Percentiles rank a stretch among this genome's conserved stretches.
Evolutionary conservation across 2,888 invertebrate genomes (phyloP).

Genomic region (Eupithecia exiguata): DNA sequence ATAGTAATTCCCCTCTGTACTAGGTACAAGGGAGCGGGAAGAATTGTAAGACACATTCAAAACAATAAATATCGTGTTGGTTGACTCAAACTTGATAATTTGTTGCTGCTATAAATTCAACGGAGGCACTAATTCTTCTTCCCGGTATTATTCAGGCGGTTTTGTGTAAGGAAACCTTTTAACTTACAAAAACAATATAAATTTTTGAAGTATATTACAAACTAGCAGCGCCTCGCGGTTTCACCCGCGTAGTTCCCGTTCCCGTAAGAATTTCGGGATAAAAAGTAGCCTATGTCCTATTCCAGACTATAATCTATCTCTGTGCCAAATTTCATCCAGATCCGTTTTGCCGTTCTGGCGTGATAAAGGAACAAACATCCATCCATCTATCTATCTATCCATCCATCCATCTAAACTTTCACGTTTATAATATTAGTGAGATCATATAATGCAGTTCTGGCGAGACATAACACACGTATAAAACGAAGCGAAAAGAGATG

Average conservation of each 20-base stretch:
- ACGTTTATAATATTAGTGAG: too few relatives aligned
- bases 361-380: too few relatives aligned
- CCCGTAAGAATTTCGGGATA: too few relatives aligned
- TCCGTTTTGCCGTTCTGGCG: too few relatives aligned
- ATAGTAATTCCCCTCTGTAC: slow-evolving; percentile 41
- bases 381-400: too few relatives aligned
- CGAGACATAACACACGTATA: neutral
- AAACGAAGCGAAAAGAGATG: slow-evolving; percentile 16
- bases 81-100: slow-evolving; percentile 53
- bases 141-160: slow-evolving; percentile 49
- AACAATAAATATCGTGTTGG: slow-evolving; percentile 50
- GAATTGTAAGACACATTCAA: slow-evolving; percentile 44
- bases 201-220: slow-evolving; percentile 6
- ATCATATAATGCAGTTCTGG: neutral
- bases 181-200: slow-evolving; percentile 51
- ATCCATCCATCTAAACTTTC: too few relatives aligned
- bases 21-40: slow-evolving; percentile 43
- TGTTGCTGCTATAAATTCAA: slow-evolving; percentile 57
- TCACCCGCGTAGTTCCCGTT: too few relatives aligned
- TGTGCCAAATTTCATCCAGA: too few relatives aligned
- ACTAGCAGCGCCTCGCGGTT: too few relatives aligned
- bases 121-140: slow-evolving; percentile 54
- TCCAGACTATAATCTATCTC: too few relatives aligned
- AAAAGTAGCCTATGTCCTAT: too few relatives aligned
- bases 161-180: slow-evolving; percentile 52